Base-by-base conservation (phyloP, 2,888 invertebrate genomes). In the Caenorhabditis uteleia region DNA sequence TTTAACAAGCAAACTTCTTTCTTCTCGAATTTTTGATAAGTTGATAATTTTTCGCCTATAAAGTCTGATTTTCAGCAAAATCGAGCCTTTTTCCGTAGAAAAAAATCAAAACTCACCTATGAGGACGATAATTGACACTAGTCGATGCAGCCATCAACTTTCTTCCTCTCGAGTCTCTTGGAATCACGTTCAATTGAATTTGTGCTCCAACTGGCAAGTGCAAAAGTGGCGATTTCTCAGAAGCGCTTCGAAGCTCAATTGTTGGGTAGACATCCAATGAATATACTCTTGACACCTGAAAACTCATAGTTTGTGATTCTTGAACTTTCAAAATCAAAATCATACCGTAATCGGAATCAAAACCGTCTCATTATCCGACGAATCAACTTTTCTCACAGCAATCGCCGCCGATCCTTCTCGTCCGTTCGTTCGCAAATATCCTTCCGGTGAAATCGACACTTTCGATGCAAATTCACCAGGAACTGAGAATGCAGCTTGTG, bases 331-430 rank as follows among this genome's bases (percentile, higher is more conserved):
- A n/a, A n/a, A n/a, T n/a, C 10, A 34, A 48, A 34, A 44, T 21
- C 50, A 33, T 21, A 73, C 74, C n/a, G 69, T 61, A 14, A 77
- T 60, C 3, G 71, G 70, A 31, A 77, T 59, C 16, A 77, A 54
- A 3, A 55, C 45, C 1, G 70, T 72, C 26, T 74, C 69, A 46
- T 77, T 77, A 46, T 65, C 61, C 10, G 70, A 56, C 3, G 69
- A 54, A 31, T 54, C 36, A 10, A 40, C 10, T 1, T 61, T 58
- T 14, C 53, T 49, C 10, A 70, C 49, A 2, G 50, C 47, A 6
- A 77, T 26, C 0, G 55, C 66, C 4, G 53, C 68, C 3, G 55
- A 50, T 33, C 77, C 77, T 60, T 75, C 74, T 14, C 48, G 36
- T 16, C 62, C 57, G 21, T 36, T 34, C 14, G 77, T 56, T 8